These are phyloP conservation scores for Eciton burchellii DNA, from an alignment of 1,140 invertebrate genomes.

Conservation along the genomic window DNA sequence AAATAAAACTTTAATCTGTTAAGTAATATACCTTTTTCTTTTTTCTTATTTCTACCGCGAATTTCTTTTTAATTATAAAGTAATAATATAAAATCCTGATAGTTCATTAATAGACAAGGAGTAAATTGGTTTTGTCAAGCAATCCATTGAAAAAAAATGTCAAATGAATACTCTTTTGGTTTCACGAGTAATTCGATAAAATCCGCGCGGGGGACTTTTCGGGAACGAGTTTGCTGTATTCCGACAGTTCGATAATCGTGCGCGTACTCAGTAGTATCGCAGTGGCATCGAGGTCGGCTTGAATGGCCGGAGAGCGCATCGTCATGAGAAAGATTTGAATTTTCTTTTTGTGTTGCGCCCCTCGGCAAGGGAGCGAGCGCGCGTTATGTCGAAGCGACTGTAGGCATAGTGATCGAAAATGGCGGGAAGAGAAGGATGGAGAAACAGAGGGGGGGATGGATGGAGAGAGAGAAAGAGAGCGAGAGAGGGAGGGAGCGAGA, in stretches of 20 bases:
- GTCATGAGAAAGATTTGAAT: constrained; percentile 49
- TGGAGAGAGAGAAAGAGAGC: not conserved
- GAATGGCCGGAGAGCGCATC: constrained; percentile 44
- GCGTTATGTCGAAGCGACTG: constrained; percentile 47
- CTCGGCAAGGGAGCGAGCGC: constrained; percentile 28
- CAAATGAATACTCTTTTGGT: not conserved
- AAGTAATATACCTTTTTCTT: not conserved
- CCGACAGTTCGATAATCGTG: constrained; percentile 40
- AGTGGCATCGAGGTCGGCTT: constrained; percentile 48
- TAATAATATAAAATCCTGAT: too few species aligned
- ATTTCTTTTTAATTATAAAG: too few species aligned
- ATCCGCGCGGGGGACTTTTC: constrained; percentile 25
- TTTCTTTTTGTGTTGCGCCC: constrained; percentile 21
- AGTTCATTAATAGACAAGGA: too few species aligned
- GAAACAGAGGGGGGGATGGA: not conserved
- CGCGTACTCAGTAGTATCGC: constrained; percentile 42
- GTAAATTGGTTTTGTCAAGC: not conserved
- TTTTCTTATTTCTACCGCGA: too few species aligned
- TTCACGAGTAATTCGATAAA: constrained; percentile 23
- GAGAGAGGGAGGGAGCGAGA: not conserved
- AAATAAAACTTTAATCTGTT: constrained; percentile 2
- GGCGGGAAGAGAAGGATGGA: constrained; percentile 53
- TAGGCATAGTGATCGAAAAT: constrained; percentile 66
- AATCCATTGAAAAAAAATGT: not conserved
- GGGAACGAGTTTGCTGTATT: constrained; percentile 30